phyloP scores from a whole-genome alignment of 2,113 vertebrate species.

The Halcyon senegalensis region DNA sequence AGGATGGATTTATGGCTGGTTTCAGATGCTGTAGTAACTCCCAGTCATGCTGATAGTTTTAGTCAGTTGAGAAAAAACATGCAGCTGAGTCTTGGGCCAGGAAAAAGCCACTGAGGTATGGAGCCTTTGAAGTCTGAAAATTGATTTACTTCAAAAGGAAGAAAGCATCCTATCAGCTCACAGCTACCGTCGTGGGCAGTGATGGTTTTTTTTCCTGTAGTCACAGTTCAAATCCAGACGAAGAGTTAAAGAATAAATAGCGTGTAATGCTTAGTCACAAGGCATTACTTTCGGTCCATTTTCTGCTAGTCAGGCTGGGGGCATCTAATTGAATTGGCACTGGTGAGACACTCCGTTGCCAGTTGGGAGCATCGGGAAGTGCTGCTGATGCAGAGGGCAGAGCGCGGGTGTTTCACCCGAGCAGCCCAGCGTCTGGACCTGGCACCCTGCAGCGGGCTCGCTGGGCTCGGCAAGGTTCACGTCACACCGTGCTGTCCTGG shows the following conservation, averaged over 20 bases:
- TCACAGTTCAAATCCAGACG: background rate
- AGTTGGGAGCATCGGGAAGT: background rate
- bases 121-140: conserved; percentile 31
- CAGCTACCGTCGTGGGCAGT: background rate
- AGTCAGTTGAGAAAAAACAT: background rate
- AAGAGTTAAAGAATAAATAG: background rate
- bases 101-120: background rate
- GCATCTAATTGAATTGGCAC: background rate
- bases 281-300: background rate
- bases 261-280: background rate
- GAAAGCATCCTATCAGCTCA: background rate
- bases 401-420: fast-evolving
- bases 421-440: background rate
- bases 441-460: background rate
- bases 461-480: background rate
- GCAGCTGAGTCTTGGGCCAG: background rate
- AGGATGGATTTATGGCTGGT: background rate
- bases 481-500: fast-evolving
- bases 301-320: background rate
- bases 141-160: conserved; percentile 22
- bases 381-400: background rate
- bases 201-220: background rate
- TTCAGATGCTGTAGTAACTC: background rate
- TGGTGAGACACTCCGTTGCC: background rate
- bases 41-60: background rate